A percentile compares a stretch with the other conserved stretches of the same genome.
Evolutionary conservation across 1,140 invertebrate genomes (phyloP).

Genomic region (Lasioglossum albipes): DNA sequence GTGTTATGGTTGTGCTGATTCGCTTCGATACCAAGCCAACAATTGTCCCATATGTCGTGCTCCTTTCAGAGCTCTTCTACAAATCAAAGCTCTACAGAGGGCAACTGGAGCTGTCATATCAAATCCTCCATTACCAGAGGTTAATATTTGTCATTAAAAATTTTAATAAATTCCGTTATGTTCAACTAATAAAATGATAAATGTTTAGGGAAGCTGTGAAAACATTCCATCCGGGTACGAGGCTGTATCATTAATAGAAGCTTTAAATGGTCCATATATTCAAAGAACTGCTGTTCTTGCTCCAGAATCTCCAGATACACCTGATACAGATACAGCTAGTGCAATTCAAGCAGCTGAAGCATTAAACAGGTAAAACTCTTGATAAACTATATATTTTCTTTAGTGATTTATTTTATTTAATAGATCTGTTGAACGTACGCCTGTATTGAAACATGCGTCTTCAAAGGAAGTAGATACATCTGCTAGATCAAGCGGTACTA

Average conservation of each 20-base stretch:
- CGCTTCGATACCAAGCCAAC: conserved; percentile 96
- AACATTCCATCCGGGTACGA: conserved; percentile 96
- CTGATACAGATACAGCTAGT: conserved; percentile 81
- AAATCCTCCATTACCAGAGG: conserved; percentile 79
- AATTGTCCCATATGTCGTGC: conserved; percentile 99
- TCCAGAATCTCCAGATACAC: conserved; percentile 80
- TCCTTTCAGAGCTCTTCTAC: conserved; percentile 96
- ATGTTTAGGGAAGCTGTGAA: conserved; percentile 83
- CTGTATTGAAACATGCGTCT: conserved; percentile 71
- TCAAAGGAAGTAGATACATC: conserved; percentile 72
- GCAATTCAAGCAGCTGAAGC: conserved; percentile 85
- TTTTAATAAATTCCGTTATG: background rate
- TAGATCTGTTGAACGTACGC: conserved; percentile 75
- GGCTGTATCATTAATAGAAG: conserved; percentile 97
- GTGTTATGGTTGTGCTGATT: conserved; percentile 98
- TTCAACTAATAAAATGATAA: background rate
- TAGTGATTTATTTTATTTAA: conserved; percentile 17
- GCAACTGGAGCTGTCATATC: conserved; percentile 81
- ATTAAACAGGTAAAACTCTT: conserved; percentile 81
- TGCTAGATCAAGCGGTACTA: conserved; percentile 71
- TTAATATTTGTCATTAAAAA: conserved; percentile 42
- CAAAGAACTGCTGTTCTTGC: conserved; percentile 82
- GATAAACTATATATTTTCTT: background rate
- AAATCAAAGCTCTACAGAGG: conserved; percentile 96
- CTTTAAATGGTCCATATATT: conserved; percentile 95